Conservation (phyloP, 2,888 invertebrate species). For the Carterocephalus palaemon region DNA sequence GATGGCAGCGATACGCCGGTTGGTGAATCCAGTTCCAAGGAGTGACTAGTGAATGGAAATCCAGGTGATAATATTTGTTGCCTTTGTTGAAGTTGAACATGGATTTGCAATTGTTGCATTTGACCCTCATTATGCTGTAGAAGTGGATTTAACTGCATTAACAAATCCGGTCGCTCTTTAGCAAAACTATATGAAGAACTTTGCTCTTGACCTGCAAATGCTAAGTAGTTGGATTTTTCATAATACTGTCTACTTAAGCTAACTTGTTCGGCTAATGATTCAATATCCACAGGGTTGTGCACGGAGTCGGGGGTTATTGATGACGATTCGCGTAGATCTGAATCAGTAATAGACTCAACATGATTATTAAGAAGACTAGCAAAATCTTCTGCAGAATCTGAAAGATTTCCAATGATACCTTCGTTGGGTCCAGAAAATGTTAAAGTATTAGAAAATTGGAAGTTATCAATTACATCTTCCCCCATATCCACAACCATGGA, state of each 20-base stretch:
- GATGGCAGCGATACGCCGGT: conserved; percentile 88
- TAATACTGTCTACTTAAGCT: conserved; percentile 80
- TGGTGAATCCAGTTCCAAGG: conserved; percentile 86
- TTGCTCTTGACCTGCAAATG: conserved; percentile 71
- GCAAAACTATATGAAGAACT: conserved; percentile 79
- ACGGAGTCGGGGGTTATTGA: conserved; percentile 84
- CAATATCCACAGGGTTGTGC: conserved; percentile 83
- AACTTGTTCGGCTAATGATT: conserved; percentile 87
- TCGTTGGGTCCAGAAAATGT: conserved; percentile 89
- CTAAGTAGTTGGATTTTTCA: conserved; percentile 72
- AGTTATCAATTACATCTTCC: conserved; percentile 86
- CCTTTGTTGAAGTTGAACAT: conserved; percentile 84
- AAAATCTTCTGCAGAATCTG: conserved; percentile 89
- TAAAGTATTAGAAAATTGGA: conserved; percentile 89
- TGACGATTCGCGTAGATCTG: conserved; percentile 84
- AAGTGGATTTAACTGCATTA: conserved; percentile 79
- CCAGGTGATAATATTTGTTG: conserved; percentile 80
- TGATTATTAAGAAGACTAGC: conserved; percentile 86
- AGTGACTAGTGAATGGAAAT: conserved; percentile 82
- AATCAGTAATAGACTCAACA: conserved; percentile 82
- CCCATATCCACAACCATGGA: conserved; percentile 92
- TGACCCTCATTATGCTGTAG: conserved; percentile 78
- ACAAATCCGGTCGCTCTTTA: conserved; percentile 80
- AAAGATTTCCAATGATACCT: conserved; percentile 86
- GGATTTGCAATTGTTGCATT: conserved; percentile 83